Evolutionary conservation across 2,797 vertebrate genomes (phyloP).

Genomic region (Pristis pectinata): DNA sequence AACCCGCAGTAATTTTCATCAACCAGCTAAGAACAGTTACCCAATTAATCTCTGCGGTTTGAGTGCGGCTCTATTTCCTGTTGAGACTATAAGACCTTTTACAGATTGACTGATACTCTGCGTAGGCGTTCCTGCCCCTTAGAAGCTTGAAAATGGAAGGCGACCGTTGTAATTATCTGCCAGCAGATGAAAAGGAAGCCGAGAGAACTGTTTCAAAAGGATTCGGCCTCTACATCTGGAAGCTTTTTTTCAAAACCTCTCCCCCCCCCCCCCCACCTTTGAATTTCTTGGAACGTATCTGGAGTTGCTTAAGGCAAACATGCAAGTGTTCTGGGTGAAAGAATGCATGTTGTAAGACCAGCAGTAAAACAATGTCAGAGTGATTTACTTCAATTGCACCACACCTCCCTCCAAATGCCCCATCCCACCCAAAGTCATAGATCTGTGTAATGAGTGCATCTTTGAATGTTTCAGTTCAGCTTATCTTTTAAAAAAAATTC

Average conservation of each 20-base stretch:
- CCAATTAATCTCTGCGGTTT: constrained; percentile 40
- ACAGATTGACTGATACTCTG: constrained; percentile 39
- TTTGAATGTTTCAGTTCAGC: background rate
- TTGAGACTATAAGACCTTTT: constrained; percentile 38
- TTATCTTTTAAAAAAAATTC: background rate
- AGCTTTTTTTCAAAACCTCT: constrained; percentile 50
- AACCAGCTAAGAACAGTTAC: constrained; percentile 35
- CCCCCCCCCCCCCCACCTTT: background rate
- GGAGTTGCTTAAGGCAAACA: constrained; percentile 25
- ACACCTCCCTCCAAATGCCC: background rate
- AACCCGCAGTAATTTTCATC: constrained; percentile 34
- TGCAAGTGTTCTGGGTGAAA: constrained; percentile 24
- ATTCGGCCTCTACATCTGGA: constrained; percentile 60
- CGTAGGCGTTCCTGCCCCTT: constrained; percentile 37
- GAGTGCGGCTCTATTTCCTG: constrained; percentile 40
- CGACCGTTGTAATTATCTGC: constrained; percentile 49
- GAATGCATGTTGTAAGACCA: background rate
- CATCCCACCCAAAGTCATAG: background rate
- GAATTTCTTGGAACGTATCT: constrained; percentile 31
- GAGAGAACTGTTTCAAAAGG: constrained; percentile 55
- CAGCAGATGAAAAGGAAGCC: constrained; percentile 52
- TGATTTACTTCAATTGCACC: constrained; percentile 31
- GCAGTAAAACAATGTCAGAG: constrained; percentile 31
- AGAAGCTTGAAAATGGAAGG: constrained; percentile 43
- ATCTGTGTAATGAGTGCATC: background rate